A percentile compares a stretch with the other conserved stretches of the same genome.
These are phyloP conservation scores for Xestobium rufovillosum DNA, from an alignment of 2,888 invertebrate genomes.

Conservation along the genomic window DNA sequence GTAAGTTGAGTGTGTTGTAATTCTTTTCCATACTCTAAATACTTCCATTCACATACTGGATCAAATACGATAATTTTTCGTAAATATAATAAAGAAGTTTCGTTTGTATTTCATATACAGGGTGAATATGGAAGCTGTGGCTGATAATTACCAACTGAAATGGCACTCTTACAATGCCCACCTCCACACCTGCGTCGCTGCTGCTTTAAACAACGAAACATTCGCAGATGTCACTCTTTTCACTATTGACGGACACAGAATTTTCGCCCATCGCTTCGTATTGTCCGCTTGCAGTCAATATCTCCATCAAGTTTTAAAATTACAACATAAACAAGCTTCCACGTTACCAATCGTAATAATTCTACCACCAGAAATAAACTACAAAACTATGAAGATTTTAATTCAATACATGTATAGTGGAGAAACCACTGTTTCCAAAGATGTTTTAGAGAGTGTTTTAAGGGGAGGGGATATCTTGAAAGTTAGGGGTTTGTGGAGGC, in stretches of 20 bases:
- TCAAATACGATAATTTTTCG: too few relatives aligned
- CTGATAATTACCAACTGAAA: slow-evolving; percentile 80
- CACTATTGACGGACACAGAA: slow-evolving; percentile 70
- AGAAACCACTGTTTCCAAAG: slow-evolving; percentile 78
- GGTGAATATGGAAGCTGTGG: slow-evolving; percentile 46
- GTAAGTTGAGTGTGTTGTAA: too few relatives aligned
- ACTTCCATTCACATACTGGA: too few relatives aligned
- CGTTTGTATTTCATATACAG: slow-evolving; percentile 19
- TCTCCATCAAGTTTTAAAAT: slow-evolving; percentile 49
- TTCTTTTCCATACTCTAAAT: too few relatives aligned
- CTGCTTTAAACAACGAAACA: slow-evolving; percentile 63
- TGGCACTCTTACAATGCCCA: slow-evolving; percentile 82
- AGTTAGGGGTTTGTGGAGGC: slow-evolving; percentile 73
- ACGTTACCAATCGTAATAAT: slow-evolving; percentile 55
- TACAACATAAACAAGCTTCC: slow-evolving; percentile 34
- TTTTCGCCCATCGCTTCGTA: slow-evolving; percentile 79
- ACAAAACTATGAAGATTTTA: slow-evolving; percentile 70
- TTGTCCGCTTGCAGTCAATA: slow-evolving; percentile 73
- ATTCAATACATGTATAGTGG: slow-evolving; percentile 80
- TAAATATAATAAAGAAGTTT: slow-evolving; percentile 3
- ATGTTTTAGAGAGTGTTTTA: slow-evolving; percentile 71
- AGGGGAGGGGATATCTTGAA: slow-evolving; percentile 76
- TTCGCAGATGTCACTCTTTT: slow-evolving; percentile 77
- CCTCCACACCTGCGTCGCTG: slow-evolving; percentile 73
- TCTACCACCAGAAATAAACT: slow-evolving; percentile 72